Percentiles rank a stretch among this genome's conserved stretches.
These are phyloP conservation scores for Oncorhynchus tshawytscha DNA, from an alignment of 2,113 vertebrate genomes.

Conservation along the genomic window DNA sequence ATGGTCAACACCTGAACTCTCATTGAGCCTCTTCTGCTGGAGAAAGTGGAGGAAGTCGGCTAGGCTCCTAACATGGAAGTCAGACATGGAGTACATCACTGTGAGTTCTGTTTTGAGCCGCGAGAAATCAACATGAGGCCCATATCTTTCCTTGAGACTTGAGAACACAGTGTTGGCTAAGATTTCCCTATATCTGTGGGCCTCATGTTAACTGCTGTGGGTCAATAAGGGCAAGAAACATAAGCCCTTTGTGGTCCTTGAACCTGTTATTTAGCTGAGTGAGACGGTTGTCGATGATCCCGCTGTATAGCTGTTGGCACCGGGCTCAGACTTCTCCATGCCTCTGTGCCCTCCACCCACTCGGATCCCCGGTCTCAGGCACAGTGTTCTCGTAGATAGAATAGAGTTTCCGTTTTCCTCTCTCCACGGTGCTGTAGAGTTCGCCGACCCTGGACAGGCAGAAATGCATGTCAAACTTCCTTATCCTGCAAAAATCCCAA, in stretches of 20 bases:
- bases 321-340: not conserved
- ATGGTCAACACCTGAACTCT: not conserved
- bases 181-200: not conserved
- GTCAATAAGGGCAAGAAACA: conserved; percentile 1
- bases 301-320: not conserved
- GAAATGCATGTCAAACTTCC: too few species aligned
- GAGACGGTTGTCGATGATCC: too few species aligned
- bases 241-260: not conserved
- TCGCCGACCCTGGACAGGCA: not conserved
- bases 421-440: not conserved
- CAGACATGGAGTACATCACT: not conserved
- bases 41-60: too few species aligned
- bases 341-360: not conserved
- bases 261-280: too few species aligned
- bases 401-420: not conserved
- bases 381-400: not conserved
- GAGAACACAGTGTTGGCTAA: not conserved
- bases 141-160: not conserved
- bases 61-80: too few species aligned
- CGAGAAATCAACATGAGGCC: not conserved
- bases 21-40: too few species aligned
- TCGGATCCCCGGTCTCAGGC: not conserved
- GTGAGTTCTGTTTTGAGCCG: too few species aligned
- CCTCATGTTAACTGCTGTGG: not conserved
- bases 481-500: not conserved